Evolutionary conservation across 2,888 invertebrate species (phyloP), one percentile per base, ranked within the genome.

Genomic region (Disparrhopalites patrizii): DNA sequence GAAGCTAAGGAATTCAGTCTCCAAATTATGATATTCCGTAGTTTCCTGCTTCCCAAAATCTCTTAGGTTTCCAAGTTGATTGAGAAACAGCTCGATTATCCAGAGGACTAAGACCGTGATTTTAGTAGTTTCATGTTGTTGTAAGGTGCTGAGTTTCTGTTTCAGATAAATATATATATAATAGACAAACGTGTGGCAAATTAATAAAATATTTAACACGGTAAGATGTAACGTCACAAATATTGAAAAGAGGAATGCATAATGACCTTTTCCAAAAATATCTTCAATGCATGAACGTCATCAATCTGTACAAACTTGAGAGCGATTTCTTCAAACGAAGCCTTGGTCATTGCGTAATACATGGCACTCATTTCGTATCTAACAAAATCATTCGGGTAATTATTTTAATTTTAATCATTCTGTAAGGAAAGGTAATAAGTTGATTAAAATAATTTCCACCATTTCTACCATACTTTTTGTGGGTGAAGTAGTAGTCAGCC

Each of bases 21-120:
- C 90, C 1, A 89, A 79, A 51, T 83, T 83, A 23, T 80, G 79
- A 74, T 87, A 89, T 43, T 82, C 80, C 1, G 80, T 75, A n/a
- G 76, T 74, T 18, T 76, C 76, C 43, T 75, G 74, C 57, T 77
- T 76, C 0, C 78, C 78, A 66, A 77, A 75, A 68, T 79, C 79
- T 54, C 86, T 80, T 54, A 91, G 81, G 51, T 86, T 81, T n/a
- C 93, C 93, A 65, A 98, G 83, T 79, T 94, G 90, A 62, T 90
- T 91, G 71, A 97, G 82, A 79, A 90, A 95, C 31, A 99, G 81
- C 79, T 99, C 98, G 0, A 93, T 86, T 73, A 97, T 84, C 97
- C 98, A 99, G 62, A 95, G 85, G 0, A 96, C 90, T 38, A 99
- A 83, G 86, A 96, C 91, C 0, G 95, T 93, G 56, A 91, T 87